Percentiles rank a stretch among this genome's conserved stretches.
Evolutionary conservation across 2,797 vertebrate species (phyloP).

Genomic region (Micropoecilia bifurca): DNA sequence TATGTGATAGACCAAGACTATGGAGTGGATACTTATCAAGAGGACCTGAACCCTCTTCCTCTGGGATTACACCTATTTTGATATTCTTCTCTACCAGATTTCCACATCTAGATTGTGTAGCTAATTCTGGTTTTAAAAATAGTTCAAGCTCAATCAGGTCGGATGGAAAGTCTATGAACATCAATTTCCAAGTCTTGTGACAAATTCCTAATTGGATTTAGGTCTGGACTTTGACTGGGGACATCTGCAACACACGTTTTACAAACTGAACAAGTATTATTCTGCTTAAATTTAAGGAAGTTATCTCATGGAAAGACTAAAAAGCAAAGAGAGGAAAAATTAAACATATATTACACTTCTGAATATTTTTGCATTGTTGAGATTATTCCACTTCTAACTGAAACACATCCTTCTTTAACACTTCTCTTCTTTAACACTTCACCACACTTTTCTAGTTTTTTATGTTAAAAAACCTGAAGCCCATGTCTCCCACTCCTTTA

Average conservation of each 20-base stretch:
- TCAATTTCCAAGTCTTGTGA: background rate
- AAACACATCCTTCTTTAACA: background rate
- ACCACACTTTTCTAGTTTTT: background rate
- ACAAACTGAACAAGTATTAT: no score
- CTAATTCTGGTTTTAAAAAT: background rate
- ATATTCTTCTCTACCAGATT: background rate
- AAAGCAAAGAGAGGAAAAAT: background rate
- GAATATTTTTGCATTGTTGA: background rate
- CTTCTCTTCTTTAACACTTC: background rate
- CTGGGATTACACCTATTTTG: background rate
- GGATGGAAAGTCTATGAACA: background rate
- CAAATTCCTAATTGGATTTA: background rate
- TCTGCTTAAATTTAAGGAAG: no score
- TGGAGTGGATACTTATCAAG: background rate
- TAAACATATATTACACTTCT: background rate
- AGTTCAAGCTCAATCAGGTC: background rate
- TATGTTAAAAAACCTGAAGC: background rate
- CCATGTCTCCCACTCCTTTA: background rate
- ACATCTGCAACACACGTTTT: no score
- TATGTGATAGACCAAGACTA: background rate
- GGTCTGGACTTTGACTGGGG: background rate
- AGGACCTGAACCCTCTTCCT: background rate
- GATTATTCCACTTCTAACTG: background rate
- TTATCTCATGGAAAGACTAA: no score
- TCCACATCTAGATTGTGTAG: background rate